Percentiles rank a stretch among this genome's conserved stretches.
phyloP scores from a whole-genome alignment of 2,888 invertebrate genomes.

The Nephrotoma flavescens region DNA sequence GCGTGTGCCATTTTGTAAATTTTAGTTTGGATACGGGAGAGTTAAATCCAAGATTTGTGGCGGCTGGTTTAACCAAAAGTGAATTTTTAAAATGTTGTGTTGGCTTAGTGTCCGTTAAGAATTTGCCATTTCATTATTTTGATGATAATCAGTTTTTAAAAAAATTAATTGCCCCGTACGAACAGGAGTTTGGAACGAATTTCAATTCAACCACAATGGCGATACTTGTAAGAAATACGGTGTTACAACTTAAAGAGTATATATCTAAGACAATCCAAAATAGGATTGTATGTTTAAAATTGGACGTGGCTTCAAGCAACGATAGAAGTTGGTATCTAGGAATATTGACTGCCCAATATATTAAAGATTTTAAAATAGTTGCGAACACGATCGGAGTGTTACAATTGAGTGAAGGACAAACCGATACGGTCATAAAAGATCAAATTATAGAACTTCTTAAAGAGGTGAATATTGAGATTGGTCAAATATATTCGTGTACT shows the following conservation, averaged over 20 bases:
- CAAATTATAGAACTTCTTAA: conserved; percentile 10
- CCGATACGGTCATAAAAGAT: conserved; percentile 10
- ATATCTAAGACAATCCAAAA: conserved; percentile 2
- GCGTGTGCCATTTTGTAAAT: neutral
- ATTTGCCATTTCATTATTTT: conserved; percentile 8
- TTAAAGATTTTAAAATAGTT: conserved; percentile 9
- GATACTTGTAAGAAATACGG: neutral
- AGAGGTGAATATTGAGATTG: conserved; percentile 10
- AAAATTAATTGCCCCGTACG: conserved; percentile 6
- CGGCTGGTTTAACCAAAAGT: conserved; percentile 4
- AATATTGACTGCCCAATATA: conserved; percentile 11
- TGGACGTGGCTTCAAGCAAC: conserved; percentile 9
- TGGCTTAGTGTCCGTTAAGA: conserved; percentile 3
- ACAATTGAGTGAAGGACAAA: conserved; percentile 8
- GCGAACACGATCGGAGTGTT: conserved; percentile 9
- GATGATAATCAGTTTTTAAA: conserved; percentile 7
- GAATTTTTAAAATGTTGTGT: conserved; percentile 9
- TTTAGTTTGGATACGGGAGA: neutral
- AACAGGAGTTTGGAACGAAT: conserved; percentile 5
- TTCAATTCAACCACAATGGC: conserved; percentile 1
- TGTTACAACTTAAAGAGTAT: conserved; percentile 8
- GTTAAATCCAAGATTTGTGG: neutral
- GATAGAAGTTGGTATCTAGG: conserved; percentile 6
- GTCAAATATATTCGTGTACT: conserved; percentile 11
- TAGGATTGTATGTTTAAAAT: conserved; percentile 9